Base-by-base conservation (phyloP, 2,888 invertebrate genomes). In the Fragum whitleyi region DNA sequence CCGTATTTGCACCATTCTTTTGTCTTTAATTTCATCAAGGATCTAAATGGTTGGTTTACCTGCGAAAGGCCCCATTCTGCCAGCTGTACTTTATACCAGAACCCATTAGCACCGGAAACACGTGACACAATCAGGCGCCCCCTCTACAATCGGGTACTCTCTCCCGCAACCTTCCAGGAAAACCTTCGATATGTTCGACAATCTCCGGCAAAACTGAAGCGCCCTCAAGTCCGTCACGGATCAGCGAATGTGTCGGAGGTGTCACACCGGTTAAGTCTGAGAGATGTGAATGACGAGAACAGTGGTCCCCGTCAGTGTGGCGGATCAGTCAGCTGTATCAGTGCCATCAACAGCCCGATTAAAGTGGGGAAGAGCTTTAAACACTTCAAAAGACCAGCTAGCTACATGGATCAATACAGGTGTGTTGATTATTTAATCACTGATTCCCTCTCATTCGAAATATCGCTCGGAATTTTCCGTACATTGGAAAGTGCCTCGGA, bases 321-420 rank as follows among this genome's bases (percentile, higher is more conserved):
- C 36, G 59, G 47, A 65, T 47, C 70, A 16, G 79, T 69, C 1
- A 74, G 67, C 53, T 47, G 53, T 39, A 69, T 68, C 11, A 47
- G 47, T 47, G 53, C 21, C 21, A 61, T 74, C 16, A 32, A 42
- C 47, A 74, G 67, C 26, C 73, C 77, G 5, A 86, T 73, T 28
- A 72, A 74, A 32, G 74, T 74, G 3, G 47, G 70, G 1, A 83
- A 71, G 62, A 62, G 67, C 7, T 86, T 88, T 65, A 82, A 74
- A 61, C 87, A 88, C 55, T 83, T 79, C 67, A 75, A 68, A 36
- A 70, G 79, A 42, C 62, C 65, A 28, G 68, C 69, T 0, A 82
- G 79, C 59, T 85, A 89, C 55, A 87, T 89, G n/a, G 86, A 87
- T n/a, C 85, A 86, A 55, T 89, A 89, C 61, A 85, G 88, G 88